Percentiles rank a stretch among this genome's conserved stretches.
Evolutionary conservation across 2,113 vertebrate genomes (phyloP).

Genomic region (Macrotus californicus): DNA sequence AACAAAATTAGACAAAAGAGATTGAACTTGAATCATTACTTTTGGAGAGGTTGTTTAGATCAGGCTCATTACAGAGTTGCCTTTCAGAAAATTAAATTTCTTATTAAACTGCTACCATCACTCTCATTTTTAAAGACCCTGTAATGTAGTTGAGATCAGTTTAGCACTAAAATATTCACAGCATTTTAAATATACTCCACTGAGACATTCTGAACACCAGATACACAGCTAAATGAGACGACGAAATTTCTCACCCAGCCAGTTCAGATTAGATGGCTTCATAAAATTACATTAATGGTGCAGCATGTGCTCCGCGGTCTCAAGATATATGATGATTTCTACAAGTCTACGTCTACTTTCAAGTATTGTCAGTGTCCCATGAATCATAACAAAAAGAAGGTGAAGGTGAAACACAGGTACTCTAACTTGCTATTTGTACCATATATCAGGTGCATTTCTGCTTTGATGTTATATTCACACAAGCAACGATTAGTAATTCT

Average conservation of each 20-base stretch:
- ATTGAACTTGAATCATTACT: constrained; percentile 10
- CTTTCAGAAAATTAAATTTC: constrained; percentile 29
- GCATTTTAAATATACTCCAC: background rate
- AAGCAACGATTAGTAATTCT: constrained; percentile 19
- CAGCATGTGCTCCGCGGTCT: background rate
- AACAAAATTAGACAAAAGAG: constrained; percentile 21
- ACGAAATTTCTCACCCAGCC: background rate
- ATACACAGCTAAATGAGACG: background rate
- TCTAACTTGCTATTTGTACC: background rate
- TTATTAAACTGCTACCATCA: constrained; percentile 8
- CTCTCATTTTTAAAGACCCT: background rate
- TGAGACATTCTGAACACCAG: constrained; percentile 23
- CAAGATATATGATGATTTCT: background rate
- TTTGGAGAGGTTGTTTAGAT: constrained; percentile 17
- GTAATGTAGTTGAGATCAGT: background rate
- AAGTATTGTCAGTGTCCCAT: no score
- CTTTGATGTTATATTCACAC: constrained; percentile 9
- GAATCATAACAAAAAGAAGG: background rate
- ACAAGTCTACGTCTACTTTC: background rate
- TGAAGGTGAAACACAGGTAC: background rate
- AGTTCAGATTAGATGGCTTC: background rate
- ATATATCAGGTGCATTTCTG: background rate
- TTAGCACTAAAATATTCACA: background rate
- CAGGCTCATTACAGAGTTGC: constrained; percentile 23
- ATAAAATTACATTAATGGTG: background rate